Percentiles rank a stretch among this genome's conserved stretches.
phyloP scores from a whole-genome alignment of 2,797 vertebrate species.

The Scarus forsteni region DNA sequence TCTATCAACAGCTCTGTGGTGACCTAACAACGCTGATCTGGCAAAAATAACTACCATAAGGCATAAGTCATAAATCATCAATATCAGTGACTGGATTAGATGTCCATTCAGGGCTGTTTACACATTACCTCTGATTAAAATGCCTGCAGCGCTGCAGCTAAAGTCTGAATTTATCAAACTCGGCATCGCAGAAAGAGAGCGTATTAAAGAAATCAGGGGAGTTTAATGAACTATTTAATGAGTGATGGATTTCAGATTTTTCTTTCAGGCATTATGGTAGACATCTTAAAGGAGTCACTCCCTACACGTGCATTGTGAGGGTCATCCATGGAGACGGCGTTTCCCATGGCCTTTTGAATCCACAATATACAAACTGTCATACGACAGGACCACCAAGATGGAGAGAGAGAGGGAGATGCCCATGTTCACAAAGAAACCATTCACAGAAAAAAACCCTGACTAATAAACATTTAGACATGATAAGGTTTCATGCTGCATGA shows the following conservation, averaged over 20 bases:
- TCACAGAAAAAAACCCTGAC: constrained; percentile 67
- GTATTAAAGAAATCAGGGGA: no score
- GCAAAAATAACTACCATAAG: not conserved
- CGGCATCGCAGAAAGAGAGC: no score
- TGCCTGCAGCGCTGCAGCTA: no score
- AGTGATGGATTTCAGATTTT: not conserved
- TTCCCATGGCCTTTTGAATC: constrained; percentile 76
- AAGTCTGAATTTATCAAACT: no score
- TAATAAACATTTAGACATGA: constrained; percentile 78
- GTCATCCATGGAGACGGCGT: constrained; percentile 51
- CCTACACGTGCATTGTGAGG: constrained; percentile 45
- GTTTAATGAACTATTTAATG: no score
- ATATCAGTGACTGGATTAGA: not conserved
- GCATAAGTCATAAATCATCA: not conserved
- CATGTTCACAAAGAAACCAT: constrained; percentile 69
- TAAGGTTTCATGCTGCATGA: constrained; percentile 52
- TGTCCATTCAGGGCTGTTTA: not conserved
- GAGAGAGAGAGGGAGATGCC: constrained; percentile 23
- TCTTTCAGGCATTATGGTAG: not conserved
- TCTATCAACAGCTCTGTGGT: not conserved
- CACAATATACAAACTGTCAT: constrained; percentile 76
- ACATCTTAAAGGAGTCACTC: constrained; percentile 53
- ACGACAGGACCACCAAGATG: constrained; percentile 65
- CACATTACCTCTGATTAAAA: not conserved
- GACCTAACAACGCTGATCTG: not conserved